Base-by-base conservation (phyloP, 2,888 invertebrate species). In the Netelia inedita region DNA sequence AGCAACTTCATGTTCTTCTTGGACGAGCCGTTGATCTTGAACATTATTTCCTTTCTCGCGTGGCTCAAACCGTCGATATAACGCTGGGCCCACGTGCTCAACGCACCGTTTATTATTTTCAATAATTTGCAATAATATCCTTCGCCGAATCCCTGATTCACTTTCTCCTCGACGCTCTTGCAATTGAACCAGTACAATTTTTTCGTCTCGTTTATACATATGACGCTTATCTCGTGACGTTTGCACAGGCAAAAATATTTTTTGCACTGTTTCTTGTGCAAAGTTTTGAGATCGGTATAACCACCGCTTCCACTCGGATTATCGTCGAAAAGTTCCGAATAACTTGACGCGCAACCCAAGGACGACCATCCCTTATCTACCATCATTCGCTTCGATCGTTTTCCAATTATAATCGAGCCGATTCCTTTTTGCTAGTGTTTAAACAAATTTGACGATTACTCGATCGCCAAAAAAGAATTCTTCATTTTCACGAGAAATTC, bases 141-240 rank as follows among this genome's bases (percentile, higher is more conserved):
- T 76, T 93, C 93, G 21, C 92, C 92, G 19, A 90, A 87, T 10
- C 92, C 92, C 59, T 90, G 90, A 76, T 91, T 92, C 2, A 93
- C 89, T 82, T 93, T 93, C 61, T 93, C 93, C 82, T 92, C 89
- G 65, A 93, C 92, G 87, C 91, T 93, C 53, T 92, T 91, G 82
- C 92, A 92, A 85, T 93, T 93, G 87, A 93, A 92, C 93, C 93
- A 93, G 79, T 93, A 93, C 72, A 93, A 71, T 78, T 93, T 93
- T 23, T 90, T 89, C 69, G 92, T 89, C 75, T 93, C 93, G 87
- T 93, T 93, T 35, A 93, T 92, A 74, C 92, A 92, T 87, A 94
- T 94, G 19, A 92, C 93, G 72, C 93, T 93, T 61, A 93, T 92
- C 55, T 92, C 93, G 86, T 94, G 93, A 53, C 91, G 89, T 76